Evolutionary conservation across 53 echinoderm and acorn worm genomes (phyloP), one percentile per base, ranked within the genome.

Genomic region (Zoroaster sp.): DNA sequence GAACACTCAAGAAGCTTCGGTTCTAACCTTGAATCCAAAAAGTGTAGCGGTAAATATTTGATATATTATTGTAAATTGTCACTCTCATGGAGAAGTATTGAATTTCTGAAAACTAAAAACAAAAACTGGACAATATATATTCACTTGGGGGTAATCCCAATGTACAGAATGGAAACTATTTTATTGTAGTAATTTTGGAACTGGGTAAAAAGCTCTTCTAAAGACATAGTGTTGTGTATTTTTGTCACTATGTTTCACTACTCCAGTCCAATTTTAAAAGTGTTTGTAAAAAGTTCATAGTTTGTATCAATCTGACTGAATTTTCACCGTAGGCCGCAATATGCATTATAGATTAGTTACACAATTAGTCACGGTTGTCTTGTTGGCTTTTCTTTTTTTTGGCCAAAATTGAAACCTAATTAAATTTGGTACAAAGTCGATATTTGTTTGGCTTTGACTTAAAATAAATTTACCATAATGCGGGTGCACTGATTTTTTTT

Each of bases 311-410:
- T 82, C 66, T 42, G 14, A 33, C 44, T 82, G 66, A 12, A 32
- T 41, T 82, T 67, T 82, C 82, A 82, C 68, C 3, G 30, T 43
- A 59, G 63, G 28, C 18, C 66, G 42, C 10, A 9, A 42, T 33
- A 23, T n/a, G 68, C 66, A 82, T 31, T 14, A 67, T 68, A 82
- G 82, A 30, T 67, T 82, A 82, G 82, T 68, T 67, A 32, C 63
- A 33, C 30, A 47, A 17, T 59, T 59, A 9, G 28, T 25, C 63
- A 59, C 63, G 11, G 63, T 9, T 59, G 63, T 59, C 63, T 59
- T 11, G 11, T 59, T 11, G 3, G 2, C 23, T 59, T 59, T 21
- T 8, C 21, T 59, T 59, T 59, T 8, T 25, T 59, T 59, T 59
- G 21, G 63, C 30, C 30, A 59, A 59, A 10, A n/a, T n/a, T n/a